phyloP scores from a whole-genome alignment of 1,140 invertebrate genomes.

The Neodiprion virginianus region DNA sequence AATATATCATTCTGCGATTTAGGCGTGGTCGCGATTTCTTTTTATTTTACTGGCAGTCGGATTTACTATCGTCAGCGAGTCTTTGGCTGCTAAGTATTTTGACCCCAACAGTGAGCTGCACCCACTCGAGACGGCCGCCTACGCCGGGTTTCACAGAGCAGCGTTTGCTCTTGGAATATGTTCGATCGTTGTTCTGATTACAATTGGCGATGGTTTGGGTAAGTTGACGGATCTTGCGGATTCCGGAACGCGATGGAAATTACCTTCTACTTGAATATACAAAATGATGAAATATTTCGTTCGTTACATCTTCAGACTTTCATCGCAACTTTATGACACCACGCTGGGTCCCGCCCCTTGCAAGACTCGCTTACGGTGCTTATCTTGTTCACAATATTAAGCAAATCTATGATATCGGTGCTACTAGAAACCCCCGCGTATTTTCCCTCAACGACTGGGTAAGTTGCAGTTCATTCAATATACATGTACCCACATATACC shows the following conservation, averaged over 20 bases:
- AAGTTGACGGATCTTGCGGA: conserved; percentile 11
- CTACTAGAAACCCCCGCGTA: conserved; percentile 35
- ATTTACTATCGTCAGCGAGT: conserved; percentile 28
- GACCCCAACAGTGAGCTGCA: too few species aligned
- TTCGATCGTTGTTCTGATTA: conserved; percentile 34
- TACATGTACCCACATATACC: conserved; percentile 20
- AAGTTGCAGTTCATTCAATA: conserved; percentile 22
- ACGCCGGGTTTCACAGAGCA: too few species aligned
- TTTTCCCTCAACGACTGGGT: conserved; percentile 38
- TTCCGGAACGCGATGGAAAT: too few species aligned
- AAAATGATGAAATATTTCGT: too few species aligned
- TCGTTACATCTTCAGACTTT: conserved; percentile 31
- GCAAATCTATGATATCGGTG: conserved; percentile 40
- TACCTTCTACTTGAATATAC: too few species aligned
- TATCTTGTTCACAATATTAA: conserved; percentile 63
- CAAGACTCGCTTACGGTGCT: conserved; percentile 71
- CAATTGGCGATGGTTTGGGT: conserved; percentile 41
- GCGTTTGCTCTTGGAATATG: too few species aligned
- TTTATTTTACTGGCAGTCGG: conserved; percentile 34
- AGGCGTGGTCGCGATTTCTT: conserved; percentile 38
- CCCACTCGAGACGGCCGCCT: too few species aligned
- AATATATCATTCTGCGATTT: not conserved
- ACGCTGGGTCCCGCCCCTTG: conserved; percentile 60
- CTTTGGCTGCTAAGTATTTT: conserved; percentile 33
- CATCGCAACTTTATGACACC: conserved; percentile 43